phyloP scores from a whole-genome alignment of 37 sponge, comb jelly and placozoan species.

The Spongilla lacustris region DNA sequence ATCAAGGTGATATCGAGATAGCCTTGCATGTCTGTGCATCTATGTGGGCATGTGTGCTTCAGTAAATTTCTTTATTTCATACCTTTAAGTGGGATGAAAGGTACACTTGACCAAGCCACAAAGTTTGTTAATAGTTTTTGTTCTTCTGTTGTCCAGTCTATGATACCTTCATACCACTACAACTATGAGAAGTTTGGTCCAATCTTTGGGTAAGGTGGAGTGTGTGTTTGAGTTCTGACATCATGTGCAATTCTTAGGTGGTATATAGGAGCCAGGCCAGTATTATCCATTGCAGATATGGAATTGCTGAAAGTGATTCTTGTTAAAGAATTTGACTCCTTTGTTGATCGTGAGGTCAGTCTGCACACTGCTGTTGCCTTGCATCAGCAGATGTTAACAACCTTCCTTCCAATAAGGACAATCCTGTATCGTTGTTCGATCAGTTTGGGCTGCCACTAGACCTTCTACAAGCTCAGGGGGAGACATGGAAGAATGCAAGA shows the following conservation, averaged over 20 bases:
- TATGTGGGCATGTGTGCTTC: no score
- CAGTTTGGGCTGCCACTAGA: conserved; percentile 7
- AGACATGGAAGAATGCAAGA: conserved; percentile 52
- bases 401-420: neutral
- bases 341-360: conserved; percentile 50
- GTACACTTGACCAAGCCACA: neutral
- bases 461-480: conserved; percentile 47
- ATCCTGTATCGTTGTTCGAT: conserved; percentile 10
- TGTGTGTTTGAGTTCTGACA: neutral
- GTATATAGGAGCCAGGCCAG: conserved; percentile 42
- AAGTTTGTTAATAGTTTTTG: neutral
- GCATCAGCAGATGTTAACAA: neutral
- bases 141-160: neutral
- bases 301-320: conserved; percentile 59
- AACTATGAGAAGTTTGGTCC: neutral
- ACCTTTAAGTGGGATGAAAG: no score
- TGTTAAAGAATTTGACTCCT: conserved; percentile 55
- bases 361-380: neutral
- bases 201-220: neutral
- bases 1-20: no score
- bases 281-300: conserved; percentile 44
- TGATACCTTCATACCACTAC: neutral
- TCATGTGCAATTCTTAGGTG: conserved; percentile 5
- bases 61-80: no score
- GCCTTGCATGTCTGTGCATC: no score